Evolutionary conservation across 1,140 invertebrate genomes (phyloP), one percentile per base, ranked within the genome.

Genomic region (Scaptomyza montana): DNA sequence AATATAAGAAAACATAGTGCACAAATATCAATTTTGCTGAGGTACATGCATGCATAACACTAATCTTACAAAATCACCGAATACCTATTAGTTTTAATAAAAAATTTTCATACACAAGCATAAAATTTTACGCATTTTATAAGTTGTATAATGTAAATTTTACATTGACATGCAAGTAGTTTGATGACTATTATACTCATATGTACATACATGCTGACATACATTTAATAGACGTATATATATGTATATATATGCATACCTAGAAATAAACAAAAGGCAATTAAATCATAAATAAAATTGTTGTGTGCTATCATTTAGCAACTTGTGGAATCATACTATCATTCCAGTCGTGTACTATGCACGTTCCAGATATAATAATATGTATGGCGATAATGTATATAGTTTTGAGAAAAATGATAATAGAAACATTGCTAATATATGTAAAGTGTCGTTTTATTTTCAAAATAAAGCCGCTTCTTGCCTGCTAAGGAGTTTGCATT

Each of bases 101-200:
- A 46, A 76, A 57, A 56, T 78, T 74, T 78, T 80, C 63, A 77
- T 66, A 80, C 67, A 57, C 61, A 80, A 66, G 55, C n/a, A n/a
- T n/a, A 43, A n/a, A n/a, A 12, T 63, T 70, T 75, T 80, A 74
- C 74, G 72, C 75, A 89, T 90, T 86, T 76, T 89, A 90, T 89
- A 79, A 91, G 86, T 90, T 91, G 79, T 90, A 91, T 76, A 78
- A 86, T 78, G 71, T 76, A 50, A 69, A 71, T 72, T 78, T 72
- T 50, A 71, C 39, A 69, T 67, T 69, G 36, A 66, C 50, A 74
- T 65, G 46, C 69, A 47, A 49, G 62, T 74, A 45, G 50, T 59
- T 65, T 25, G 54, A 53, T 45, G 46, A 61, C 51, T 68, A 70
- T 49, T 67, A 76, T 85, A 71, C 73, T 81, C 64, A 73, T 59